A percentile compares a stretch with the other conserved stretches of the same genome.
These are phyloP conservation scores for Anthonomus grandis DNA, from an alignment of 1,140 invertebrate genomes.

Conservation along the genomic window DNA sequence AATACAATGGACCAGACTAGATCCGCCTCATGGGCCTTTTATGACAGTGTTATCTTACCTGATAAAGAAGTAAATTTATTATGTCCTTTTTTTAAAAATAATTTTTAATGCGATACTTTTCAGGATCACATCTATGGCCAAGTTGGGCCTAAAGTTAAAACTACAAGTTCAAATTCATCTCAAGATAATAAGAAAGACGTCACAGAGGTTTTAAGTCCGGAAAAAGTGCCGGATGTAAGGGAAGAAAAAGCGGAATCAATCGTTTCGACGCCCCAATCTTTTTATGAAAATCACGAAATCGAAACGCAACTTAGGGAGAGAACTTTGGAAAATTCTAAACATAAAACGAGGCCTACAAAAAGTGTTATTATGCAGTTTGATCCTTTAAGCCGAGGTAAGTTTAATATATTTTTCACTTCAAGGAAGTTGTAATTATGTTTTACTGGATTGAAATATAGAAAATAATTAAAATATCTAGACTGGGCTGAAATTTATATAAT, in stretches of 20 bases:
- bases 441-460: too few species aligned
- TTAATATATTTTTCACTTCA: too few species aligned
- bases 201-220: too few species aligned
- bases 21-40: conserved; percentile 58
- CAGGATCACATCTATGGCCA: conserved; percentile 38
- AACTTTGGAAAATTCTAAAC: neutral
- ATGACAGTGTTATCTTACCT: conserved; percentile 46
- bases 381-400: conserved; percentile 32
- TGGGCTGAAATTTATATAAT: too few species aligned
- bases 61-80: neutral
- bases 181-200: neutral
- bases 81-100: neutral
- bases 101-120: conserved; percentile 7
- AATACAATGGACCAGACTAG: conserved; percentile 42
- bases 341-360: conserved; percentile 30
- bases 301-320: neutral
- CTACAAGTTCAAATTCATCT: neutral
- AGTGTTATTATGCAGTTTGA: conserved; percentile 48
- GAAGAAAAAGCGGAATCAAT: too few species aligned
- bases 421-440: too few species aligned
- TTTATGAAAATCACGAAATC: conserved; percentile 22
- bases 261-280: conserved; percentile 17
- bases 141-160: too few species aligned
- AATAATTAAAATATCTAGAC: too few species aligned
- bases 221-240: too few species aligned